Conservation (phyloP, 2,797 vertebrate genomes). For the Anabas testudineus region DNA sequence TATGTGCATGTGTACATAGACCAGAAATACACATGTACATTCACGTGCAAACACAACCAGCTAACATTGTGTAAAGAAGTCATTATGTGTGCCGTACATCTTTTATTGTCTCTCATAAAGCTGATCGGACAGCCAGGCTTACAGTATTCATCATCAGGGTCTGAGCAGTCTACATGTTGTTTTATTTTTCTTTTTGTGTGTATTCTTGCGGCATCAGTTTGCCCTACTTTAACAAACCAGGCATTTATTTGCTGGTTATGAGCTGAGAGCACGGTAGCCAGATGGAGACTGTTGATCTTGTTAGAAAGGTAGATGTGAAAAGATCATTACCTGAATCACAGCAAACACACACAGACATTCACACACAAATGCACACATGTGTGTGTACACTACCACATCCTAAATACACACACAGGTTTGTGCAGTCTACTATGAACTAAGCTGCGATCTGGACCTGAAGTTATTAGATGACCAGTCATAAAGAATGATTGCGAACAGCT, state of each 20-base stretch:
- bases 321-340: constrained; percentile 78
- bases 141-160: constrained; percentile 6
- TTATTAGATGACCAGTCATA: constrained; percentile 44
- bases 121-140: background rate
- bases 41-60: background rate
- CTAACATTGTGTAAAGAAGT: constrained; percentile 12
- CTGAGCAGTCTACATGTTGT: background rate
- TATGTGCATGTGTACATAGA: constrained; percentile 14
- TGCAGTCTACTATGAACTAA: constrained; percentile 38
- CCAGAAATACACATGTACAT: background rate
- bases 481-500: constrained; percentile 26
- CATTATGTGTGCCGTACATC: constrained; percentile 1
- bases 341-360: constrained; percentile 66
- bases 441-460: constrained; percentile 43
- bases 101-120: constrained; percentile 4
- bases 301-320: constrained; percentile 78
- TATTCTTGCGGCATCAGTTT: constrained; percentile 44
- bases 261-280: constrained; percentile 74
- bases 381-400: constrained; percentile 15
- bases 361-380: constrained; percentile 18
- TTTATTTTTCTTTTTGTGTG: constrained; percentile 40
- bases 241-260: constrained; percentile 77
- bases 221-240: constrained; percentile 63
- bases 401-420: constrained; percentile 18
- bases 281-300: constrained; percentile 85